Base-by-base conservation (phyloP, 2,113 vertebrate genomes). In the Archocentrus centrarchus region DNA sequence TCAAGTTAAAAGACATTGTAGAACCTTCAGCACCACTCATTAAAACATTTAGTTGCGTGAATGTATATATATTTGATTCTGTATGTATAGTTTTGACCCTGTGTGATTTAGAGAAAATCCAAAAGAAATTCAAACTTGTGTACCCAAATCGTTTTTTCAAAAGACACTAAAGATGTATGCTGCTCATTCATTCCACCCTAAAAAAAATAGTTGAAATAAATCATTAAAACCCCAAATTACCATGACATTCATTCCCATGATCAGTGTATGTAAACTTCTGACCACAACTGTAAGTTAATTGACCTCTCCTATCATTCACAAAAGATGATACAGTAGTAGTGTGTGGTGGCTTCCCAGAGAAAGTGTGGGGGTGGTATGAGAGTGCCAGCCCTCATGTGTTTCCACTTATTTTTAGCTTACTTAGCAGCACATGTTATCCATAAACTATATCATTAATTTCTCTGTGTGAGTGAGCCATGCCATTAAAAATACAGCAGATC, bases 391-490 rank as follows among this genome's bases (percentile, higher is more conserved):
- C 81, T 83, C 89, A 88, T 88, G 84, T 92, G 91, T 77, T 93
- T 93, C 75, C 90, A 14, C 87, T 94, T 94, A 92, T 95, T 93
- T 95, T 95, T 92, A 90, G 88, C 89, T 88, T 88, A 83, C 86
- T 63, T 83, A 77, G 82, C 88, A 76, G 88, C 89, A 93, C 88
- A 88, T 90, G 86, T 84, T 94, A 82, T 83, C 83, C 90, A 90
- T 92, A 93, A 95, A 91, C 80, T 81, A 63, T 87, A 90, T 81
- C 81, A 89, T 93, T 90, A 68, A 84, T 89, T 81, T 83, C 30
- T 79, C 53, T 81, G 37, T 80, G 22, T 82, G 84, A 86, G 61
- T 17, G 63, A 86, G 87, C 55, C 4, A n/a, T 83, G 86, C 84
- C 81, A 83, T 93, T 84, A 90, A 94, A 90, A 93, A 89, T 77